Base-by-base conservation (phyloP, 2,113 vertebrate species). In the Merops nubicus region DNA sequence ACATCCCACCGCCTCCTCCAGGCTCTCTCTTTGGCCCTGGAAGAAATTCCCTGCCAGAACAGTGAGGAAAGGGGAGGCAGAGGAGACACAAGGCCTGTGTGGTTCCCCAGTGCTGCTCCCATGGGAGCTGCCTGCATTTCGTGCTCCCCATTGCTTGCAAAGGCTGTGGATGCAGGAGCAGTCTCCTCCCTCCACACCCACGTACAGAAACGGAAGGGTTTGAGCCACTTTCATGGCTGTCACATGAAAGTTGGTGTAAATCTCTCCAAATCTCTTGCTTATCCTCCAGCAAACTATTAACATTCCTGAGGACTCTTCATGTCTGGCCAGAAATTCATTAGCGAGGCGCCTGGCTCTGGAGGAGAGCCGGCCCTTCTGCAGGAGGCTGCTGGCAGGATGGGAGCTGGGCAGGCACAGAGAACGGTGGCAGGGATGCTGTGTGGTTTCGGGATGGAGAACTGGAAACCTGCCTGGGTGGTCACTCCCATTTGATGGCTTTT, bases 271-370 rank as follows among this genome's bases (percentile, higher is more conserved):
- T 95, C 92, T 96, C 77, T 93, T 80, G 88, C 94, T 97, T 97
- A 96, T 97, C 87, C 94, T 89, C 92, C 95, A 96, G 91, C 91
- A 96, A 97, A 93, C 85, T 94, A 97, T 96, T 97, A 97, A 97
- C 97, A 97, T 97, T 97, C 96, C 93, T 95, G 84, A 95, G 94
- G 87, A 91, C 93, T 97, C 96, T 95, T 96, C 91, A 91, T 91
- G 87, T 91, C 84, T 95, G 88, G 97, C 96, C 97, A 97, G 95
- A 95, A 96, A 97, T 97, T 97, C 95, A 91, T 96, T 96, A 91
- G 85, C 5, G 20, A 96, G 95, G 67, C 81, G 90, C 83, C 88
- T 88, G 89, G 88, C 94, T 92, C 91, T 1, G 3, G 82, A 92
- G 89, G 91, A 96, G 77, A 91, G 89, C 8, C 0, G 54, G 89